A percentile compares a stretch with the other conserved stretches of the same genome.
Evolutionary conservation across 2,888 invertebrate species (phyloP).

Genomic region (Tricholauxania praeusta): DNA sequence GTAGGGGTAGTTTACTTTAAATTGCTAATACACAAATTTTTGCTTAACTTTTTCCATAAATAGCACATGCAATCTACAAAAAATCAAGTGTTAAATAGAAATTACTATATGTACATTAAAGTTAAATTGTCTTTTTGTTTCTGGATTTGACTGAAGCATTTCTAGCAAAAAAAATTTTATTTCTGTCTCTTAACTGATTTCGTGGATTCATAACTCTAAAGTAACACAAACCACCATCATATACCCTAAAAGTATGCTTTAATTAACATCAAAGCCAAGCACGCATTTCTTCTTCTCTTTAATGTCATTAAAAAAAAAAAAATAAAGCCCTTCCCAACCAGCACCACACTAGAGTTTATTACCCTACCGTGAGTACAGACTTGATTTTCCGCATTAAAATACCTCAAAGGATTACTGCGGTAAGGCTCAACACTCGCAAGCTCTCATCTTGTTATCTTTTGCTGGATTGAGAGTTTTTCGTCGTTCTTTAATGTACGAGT

Average conservation of each 20-base stretch:
- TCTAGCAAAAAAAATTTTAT: neutral
- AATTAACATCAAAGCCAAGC: conserved; percentile 26
- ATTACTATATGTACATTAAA: neutral
- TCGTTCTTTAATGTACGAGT: too few relatives aligned
- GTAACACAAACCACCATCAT: neutral
- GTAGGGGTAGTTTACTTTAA: too few relatives aligned
- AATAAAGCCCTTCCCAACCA: too few relatives aligned
- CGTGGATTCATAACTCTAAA: neutral
- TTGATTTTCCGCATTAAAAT: conserved; percentile 25
- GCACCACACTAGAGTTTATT: neutral
- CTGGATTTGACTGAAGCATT: neutral
- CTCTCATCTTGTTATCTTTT: conserved; percentile 1
- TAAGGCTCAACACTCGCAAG: conserved; percentile 12
- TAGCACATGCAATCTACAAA: neutral
- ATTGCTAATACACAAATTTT: neutral
- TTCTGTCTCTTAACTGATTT: neutral
- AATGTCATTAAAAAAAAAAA: too few relatives aligned
- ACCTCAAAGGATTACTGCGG: conserved; percentile 32
- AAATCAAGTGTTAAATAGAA: neutral
- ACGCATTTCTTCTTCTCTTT: neutral
- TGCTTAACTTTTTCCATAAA: neutral
- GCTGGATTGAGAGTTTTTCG: too few relatives aligned
- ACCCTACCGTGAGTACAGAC: conserved; percentile 11
- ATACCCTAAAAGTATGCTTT: conserved; percentile 26
- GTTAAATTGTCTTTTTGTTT: neutral